Evolutionary conservation across 2,888 invertebrate genomes (phyloP).

Genomic region (Seira ritae): DNA sequence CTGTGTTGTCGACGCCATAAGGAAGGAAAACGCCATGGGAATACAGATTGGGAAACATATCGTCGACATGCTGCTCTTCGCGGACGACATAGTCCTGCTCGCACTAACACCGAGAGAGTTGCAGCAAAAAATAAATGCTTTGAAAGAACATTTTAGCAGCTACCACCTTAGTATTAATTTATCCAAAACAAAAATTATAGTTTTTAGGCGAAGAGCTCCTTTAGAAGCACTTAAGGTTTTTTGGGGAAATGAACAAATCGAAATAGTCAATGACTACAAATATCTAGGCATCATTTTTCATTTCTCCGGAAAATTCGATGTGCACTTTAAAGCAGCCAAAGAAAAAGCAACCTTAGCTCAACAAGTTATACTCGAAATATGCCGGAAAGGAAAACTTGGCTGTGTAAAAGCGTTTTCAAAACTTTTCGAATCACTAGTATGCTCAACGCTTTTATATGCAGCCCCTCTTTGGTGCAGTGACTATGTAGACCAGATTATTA

Average conservation of each 20-base stretch:
- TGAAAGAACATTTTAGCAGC: conserved; percentile 40
- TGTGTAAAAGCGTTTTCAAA: not conserved
- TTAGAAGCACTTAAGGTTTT: conserved; percentile 24
- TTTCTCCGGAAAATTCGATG: not conserved
- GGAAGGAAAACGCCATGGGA: conserved; percentile 24
- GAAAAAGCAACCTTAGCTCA: conserved; percentile 7
- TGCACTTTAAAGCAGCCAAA: not conserved
- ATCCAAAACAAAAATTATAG: not conserved
- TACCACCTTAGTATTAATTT: not conserved
- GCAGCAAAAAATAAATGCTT: conserved; percentile 33
- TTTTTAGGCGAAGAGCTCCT: not conserved
- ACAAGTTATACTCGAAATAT: not conserved
- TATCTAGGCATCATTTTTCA: not conserved
- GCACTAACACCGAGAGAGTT: conserved; percentile 44
- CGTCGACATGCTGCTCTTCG: conserved; percentile 45
- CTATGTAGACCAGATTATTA: not conserved
- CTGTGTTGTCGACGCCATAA: not conserved
- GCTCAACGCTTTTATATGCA: conserved; percentile 1
- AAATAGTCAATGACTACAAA: conserved; percentile 25
- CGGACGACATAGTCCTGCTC: conserved; percentile 69
- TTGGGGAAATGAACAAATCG: conserved; percentile 15
- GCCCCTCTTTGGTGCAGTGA: conserved; percentile 15
- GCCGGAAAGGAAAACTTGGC: not conserved
- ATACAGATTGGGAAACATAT: conserved; percentile 9
- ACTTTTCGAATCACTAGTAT: conserved; percentile 9